Base-by-base conservation (phyloP, 1,140 invertebrate genomes). In the Zaprionus davidi region DNA sequence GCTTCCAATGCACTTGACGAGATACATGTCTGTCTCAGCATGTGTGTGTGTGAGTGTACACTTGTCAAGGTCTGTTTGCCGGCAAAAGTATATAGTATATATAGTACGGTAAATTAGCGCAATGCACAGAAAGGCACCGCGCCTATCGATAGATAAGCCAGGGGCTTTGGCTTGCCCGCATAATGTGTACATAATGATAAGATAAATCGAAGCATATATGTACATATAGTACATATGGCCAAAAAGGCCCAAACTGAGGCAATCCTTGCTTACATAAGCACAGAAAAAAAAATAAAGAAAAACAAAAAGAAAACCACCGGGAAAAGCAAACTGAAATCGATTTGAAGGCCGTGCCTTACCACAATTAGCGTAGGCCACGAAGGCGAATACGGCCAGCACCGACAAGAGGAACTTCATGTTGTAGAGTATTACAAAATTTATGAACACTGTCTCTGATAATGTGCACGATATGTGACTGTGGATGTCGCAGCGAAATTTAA, bases 301-400 rank as follows among this genome's bases (percentile, higher is more conserved):
- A 41, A n/a, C 5, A 41, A 41, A n/a, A n/a, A 41, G 2, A 15
- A 49, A 64, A 64, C 15, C 36, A 4, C 36, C 11, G 6, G 28
- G 26, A 31, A 53, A 31, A 51, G 11, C 24, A 26, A 51, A 24
- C 11, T 31, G 41, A 22, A 34, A 13, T 13, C 2, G 9, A 38
- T 71, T 88, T n/a, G 41, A 44, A 41, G 15, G 41, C 41, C 6
- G 41, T 2, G 41, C n/a, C 41, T 46, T 90, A 90, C 85, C 85
- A 46, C 71, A 82, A 46, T 66, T 79, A 51, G 85, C 88, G 71
- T 90, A 90, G 31, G 71, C 72, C 76, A 90, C 28, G 80, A 74
- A 85, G 44, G 67, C 72, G 55, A 80, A 15, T 34, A 82, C 81
- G 22, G 66, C 72, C 9, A 90, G 51, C 13, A 90, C 31, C 71